A percentile compares a stretch with the other conserved stretches of the same genome.
Conservation (phyloP, 53 echinoderm and acorn worm genomes). For the Henricia sp. region DNA sequence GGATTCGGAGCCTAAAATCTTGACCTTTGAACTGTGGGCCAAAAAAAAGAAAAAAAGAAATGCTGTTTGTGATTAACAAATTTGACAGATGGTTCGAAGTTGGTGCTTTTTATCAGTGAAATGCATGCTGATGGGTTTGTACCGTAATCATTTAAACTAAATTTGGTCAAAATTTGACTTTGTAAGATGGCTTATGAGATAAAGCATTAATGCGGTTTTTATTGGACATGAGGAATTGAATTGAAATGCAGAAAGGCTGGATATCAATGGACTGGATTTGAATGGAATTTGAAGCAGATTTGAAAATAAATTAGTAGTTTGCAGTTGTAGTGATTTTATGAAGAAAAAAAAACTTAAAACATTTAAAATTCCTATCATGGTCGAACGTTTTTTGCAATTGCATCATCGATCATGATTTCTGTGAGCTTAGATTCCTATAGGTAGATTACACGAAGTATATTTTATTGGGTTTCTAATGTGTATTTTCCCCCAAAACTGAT, state of each 20-base stretch:
- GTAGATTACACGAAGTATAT: not conserved
- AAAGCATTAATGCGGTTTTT: too few species aligned
- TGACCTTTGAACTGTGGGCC: conserved; percentile 26
- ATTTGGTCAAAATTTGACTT: too few species aligned
- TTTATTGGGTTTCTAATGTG: not conserved
- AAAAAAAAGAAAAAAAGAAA: conserved; percentile 48
- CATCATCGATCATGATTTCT: not conserved
- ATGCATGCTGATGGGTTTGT: too few species aligned
- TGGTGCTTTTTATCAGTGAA: conserved; percentile 41
- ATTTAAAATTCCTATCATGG: not conserved
- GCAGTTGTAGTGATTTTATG: conserved; percentile 49
- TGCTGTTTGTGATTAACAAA: conserved; percentile 49
- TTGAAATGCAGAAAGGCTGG: too few species aligned
- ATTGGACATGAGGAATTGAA: too few species aligned
- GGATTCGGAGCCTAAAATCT: conserved; percentile 55
- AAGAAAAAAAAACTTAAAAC: not conserved
- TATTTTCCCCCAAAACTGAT: too few species aligned
- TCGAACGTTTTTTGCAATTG: conserved; percentile 2
- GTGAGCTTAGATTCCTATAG: not conserved
- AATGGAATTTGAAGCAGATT: too few species aligned
- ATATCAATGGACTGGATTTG: too few species aligned
- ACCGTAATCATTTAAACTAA: too few species aligned
- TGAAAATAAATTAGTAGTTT: conserved; percentile 16
- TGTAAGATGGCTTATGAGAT: too few species aligned
- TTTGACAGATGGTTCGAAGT: conserved; percentile 42